These are phyloP conservation scores for Pholis gunnellus DNA, from an alignment of 2,113 vertebrate genomes.

Conservation along the genomic window DNA sequence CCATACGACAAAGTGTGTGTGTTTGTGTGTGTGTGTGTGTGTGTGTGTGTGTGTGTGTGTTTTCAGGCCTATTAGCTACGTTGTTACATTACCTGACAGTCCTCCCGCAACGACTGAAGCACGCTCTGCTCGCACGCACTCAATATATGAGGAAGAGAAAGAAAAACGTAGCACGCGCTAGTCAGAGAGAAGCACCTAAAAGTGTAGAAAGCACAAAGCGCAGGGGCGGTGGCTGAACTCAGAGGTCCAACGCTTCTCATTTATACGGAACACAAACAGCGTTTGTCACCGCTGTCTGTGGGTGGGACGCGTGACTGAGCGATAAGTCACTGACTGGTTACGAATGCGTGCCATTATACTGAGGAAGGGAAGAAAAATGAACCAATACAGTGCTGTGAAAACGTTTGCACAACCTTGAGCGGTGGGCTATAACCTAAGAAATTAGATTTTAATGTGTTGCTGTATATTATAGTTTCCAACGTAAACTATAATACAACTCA, in stretches of 20 bases:
- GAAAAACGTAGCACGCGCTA: background rate
- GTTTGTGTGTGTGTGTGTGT: background rate
- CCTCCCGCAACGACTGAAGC: background rate
- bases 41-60: background rate
- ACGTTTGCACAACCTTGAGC: background rate
- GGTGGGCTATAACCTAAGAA: too few relatives aligned
- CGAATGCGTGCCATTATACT: slow-evolving; percentile 14
- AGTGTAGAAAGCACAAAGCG: accelerated
- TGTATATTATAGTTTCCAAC: too few relatives aligned
- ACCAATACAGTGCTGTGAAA: background rate
- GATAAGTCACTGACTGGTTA: slow-evolving; percentile 23
- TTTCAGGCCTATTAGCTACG: too few relatives aligned
- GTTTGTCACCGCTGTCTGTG: slow-evolving; percentile 1
- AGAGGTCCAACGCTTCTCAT: background rate
- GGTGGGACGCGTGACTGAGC: slow-evolving; percentile 68
- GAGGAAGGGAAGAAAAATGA: too few relatives aligned
- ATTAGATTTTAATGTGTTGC: too few relatives aligned
- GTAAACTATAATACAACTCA: background rate
- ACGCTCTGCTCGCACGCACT: background rate
- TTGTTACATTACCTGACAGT: slow-evolving; percentile 24
- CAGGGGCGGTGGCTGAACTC: background rate
- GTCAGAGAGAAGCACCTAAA: background rate
- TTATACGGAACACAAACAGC: slow-evolving; percentile 13
- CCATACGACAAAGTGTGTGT: background rate
- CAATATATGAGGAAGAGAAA: background rate